These are phyloP conservation scores for Drosophila lini DNA, from an alignment of 1,140 invertebrate species.

Conservation along the genomic window DNA sequence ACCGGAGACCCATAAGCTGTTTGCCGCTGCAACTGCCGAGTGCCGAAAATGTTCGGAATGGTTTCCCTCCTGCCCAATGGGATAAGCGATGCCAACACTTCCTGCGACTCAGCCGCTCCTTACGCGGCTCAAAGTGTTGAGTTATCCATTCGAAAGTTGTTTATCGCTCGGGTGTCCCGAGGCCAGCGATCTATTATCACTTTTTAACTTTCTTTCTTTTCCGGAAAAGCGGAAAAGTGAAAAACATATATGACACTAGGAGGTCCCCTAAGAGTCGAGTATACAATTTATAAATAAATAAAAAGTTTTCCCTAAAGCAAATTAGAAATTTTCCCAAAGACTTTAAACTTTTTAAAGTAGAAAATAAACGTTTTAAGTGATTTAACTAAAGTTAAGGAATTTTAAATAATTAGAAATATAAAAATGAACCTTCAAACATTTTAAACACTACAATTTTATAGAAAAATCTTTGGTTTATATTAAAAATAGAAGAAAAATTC, in stretches of 20 bases:
- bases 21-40: conserved; percentile 31
- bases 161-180: conserved; percentile 32
- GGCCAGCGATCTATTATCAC: conserved; percentile 38
- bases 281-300: conserved; percentile 8
- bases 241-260: not conserved
- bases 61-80: conserved; percentile 27
- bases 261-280: not conserved
- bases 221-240: not conserved
- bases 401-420: too few species aligned
- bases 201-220: conserved; percentile 19
- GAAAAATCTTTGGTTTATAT: not conserved
- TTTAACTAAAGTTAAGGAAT: not conserved
- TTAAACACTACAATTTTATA: not conserved
- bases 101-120: conserved; percentile 10
- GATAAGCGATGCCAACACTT: conserved; percentile 35
- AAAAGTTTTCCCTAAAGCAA: not conserved
- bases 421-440: not conserved
- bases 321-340: not conserved
- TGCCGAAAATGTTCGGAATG: conserved; percentile 31
- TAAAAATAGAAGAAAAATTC: not conserved
- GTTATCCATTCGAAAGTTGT: conserved; percentile 46
- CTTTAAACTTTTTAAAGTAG: not conserved
- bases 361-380: not conserved
- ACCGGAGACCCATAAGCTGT: conserved; percentile 48
- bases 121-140: conserved; percentile 35